Conservation (phyloP, 2,888 invertebrate genomes). For the Rhaphigaster nebulosa region DNA sequence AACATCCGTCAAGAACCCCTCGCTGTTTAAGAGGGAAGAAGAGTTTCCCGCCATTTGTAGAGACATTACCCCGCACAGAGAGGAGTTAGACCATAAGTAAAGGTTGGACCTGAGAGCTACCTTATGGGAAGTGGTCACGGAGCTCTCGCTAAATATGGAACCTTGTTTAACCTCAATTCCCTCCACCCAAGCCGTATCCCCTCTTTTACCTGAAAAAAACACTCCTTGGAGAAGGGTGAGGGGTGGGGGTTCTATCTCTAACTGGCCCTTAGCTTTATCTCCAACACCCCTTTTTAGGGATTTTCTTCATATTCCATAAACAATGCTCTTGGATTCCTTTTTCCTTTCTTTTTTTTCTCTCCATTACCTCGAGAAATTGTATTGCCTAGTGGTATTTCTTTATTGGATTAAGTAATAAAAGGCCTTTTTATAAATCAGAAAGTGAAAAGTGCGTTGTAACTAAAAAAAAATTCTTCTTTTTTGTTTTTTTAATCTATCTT, state of each 20-base stretch:
- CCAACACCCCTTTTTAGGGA: slow-evolving; percentile 28
- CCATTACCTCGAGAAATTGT: background rate
- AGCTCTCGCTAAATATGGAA: slow-evolving; percentile 10
- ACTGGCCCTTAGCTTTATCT: slow-evolving; percentile 28
- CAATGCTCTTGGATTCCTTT: background rate
- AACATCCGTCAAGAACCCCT: background rate
- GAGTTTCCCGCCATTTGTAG: background rate
- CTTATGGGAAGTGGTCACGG: background rate
- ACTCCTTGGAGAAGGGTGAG: background rate
- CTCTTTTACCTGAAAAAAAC: background rate
- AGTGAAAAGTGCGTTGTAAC: too few relatives aligned
- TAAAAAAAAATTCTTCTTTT: too few relatives aligned
- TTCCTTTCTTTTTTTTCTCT: background rate
- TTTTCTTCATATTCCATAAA: slow-evolving; percentile 32
- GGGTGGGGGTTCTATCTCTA: background rate
- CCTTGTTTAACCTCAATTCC: slow-evolving; percentile 29
- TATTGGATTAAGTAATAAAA: background rate
- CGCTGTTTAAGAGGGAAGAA: background rate
- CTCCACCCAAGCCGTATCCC: background rate
- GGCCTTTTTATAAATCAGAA: background rate
- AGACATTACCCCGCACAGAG: background rate
- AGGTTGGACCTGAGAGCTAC: background rate
- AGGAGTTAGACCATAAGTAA: slow-evolving; percentile 3
- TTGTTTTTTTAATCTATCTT: too few relatives aligned
- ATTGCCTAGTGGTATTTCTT: background rate